Percentiles rank a stretch among this genome's conserved stretches.
These are phyloP conservation scores for Cichladusa arquata DNA, from an alignment of 2,113 vertebrate genomes.

Conservation along the genomic window DNA sequence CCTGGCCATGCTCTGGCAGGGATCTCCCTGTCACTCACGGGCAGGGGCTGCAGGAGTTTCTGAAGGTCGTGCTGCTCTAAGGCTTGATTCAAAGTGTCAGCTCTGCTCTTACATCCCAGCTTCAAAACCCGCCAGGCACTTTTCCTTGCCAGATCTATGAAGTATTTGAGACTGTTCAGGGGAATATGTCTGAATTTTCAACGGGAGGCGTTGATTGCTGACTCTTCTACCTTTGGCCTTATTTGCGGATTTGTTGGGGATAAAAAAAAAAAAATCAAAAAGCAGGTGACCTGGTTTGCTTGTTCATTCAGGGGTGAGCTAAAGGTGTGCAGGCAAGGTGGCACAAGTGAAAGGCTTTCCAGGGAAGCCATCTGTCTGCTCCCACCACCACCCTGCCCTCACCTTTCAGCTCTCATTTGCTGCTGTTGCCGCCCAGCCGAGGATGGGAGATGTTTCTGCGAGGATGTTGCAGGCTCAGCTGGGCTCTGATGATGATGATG, in stretches of 20 bases:
- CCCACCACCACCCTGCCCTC: background rate
- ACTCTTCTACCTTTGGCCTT: background rate
- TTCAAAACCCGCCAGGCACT: background rate
- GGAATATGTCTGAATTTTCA: background rate
- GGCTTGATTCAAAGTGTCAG: slow-evolving; percentile 31
- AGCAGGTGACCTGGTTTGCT: background rate
- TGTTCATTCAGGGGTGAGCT: background rate
- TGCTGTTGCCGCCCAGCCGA: background rate
- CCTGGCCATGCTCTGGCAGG: background rate
- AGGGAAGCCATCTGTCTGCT: slow-evolving; percentile 5
- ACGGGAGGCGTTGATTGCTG: background rate
- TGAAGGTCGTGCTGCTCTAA: background rate
- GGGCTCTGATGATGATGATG: slow-evolving; percentile 38
- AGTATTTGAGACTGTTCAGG: background rate
- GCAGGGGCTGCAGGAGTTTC: background rate
- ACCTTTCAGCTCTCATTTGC: background rate
- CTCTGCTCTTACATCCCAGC: background rate
- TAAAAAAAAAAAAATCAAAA: background rate
- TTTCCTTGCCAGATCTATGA: background rate
- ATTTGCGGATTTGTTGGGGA: background rate
- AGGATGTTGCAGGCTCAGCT: background rate
- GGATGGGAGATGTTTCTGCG: background rate
- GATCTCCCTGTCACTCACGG: background rate
- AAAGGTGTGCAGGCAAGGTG: background rate
- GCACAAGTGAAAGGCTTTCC: background rate